Evolutionary conservation across 2,888 invertebrate genomes (phyloP), one percentile per base, ranked within the genome.

Genomic region (Ommatoiulus sabulosus): DNA sequence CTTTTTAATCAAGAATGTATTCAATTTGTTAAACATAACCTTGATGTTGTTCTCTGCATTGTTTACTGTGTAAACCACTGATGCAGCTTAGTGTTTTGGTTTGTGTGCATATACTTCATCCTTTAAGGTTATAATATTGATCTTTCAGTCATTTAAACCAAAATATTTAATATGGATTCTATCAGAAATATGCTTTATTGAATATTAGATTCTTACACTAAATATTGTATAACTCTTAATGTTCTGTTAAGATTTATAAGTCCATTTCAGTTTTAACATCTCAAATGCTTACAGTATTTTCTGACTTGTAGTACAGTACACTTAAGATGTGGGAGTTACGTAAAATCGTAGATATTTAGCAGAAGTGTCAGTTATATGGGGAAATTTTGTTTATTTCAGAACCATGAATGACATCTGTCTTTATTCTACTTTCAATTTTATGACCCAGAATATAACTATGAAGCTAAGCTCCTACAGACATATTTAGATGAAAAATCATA

Each of bases 51-150:
- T 63, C 63, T 52, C 63, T 63, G 63, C 63, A 17, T 63, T 63
- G 63, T 63, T 63, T 63, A 63, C 63, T n/a, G n/a, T 63, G 63
- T 63, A 63, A 63, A 63, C 63, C n/a, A n/a, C n/a, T 63, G n/a
- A 12, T 63, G n/a, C 63, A 63, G 63, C 63, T 63, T 20, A n/a
- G 63, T 63, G n/a, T 63, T n/a, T 63, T 63, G 63, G n/a, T 63
- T 17, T n/a, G n/a, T 63, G 63, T 63, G n/a, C 63, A n/a, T 63
- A 63, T 63, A 63, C 63, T 63, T 46, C 2, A 3, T 52, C 52
- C 5, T n/a, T 63, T 17, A 46, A n/a, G 5, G n/a, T 63, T 63
- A 3, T 10, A n/a, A 63, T 20, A 10, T n/a, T n/a, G n/a, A 63
- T 52, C 63, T 10, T 17, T n/a, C 2, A n/a, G 20, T 15, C 63